Evolutionary conservation across 2,888 invertebrate genomes (phyloP).

Genomic region (Nomada fabriciana): DNA sequence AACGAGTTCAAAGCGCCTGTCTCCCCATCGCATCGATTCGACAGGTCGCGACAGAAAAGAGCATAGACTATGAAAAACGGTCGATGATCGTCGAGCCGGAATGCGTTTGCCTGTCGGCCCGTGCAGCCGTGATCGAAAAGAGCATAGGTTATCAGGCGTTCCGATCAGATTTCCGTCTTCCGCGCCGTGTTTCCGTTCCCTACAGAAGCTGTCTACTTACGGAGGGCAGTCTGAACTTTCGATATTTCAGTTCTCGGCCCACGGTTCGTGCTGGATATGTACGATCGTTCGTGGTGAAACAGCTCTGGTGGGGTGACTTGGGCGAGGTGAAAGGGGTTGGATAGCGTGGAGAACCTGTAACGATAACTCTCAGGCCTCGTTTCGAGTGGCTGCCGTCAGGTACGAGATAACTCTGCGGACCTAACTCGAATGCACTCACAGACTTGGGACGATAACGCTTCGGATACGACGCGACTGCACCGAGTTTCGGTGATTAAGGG

Average conservation of each 20-base stretch:
- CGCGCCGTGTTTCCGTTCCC: conserved; percentile 28
- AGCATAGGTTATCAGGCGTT: conserved; percentile 71
- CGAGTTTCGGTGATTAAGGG: conserved; percentile 39
- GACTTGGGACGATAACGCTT: conserved; percentile 38
- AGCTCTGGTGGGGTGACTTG: conserved; percentile 33
- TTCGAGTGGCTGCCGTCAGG: conserved; percentile 16
- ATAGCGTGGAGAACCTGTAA: conserved; percentile 40
- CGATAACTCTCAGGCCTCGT: conserved; percentile 54
- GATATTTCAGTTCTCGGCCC: conserved; percentile 22
- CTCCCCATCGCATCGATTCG: neutral
- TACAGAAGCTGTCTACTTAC: conserved; percentile 33
- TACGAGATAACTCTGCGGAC: conserved; percentile 37
- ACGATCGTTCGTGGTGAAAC: conserved; percentile 35
- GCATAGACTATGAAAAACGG: conserved; percentile 61
- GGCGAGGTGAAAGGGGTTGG: conserved; percentile 25
- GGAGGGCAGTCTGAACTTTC: conserved; percentile 43
- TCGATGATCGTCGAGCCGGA: conserved; percentile 54
- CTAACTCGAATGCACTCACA: conserved; percentile 25
- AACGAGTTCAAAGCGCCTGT: conserved; percentile 38
- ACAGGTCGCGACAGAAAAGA: conserved; percentile 42
- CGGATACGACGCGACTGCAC: conserved; percentile 21
- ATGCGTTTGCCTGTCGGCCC: conserved; percentile 56
- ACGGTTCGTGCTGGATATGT: conserved; percentile 30
- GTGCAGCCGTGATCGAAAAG: conserved; percentile 61
- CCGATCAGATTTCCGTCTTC: conserved; percentile 67